Base-by-base conservation (phyloP, 2,113 vertebrate species). In the Colistium nudipinnis region DNA sequence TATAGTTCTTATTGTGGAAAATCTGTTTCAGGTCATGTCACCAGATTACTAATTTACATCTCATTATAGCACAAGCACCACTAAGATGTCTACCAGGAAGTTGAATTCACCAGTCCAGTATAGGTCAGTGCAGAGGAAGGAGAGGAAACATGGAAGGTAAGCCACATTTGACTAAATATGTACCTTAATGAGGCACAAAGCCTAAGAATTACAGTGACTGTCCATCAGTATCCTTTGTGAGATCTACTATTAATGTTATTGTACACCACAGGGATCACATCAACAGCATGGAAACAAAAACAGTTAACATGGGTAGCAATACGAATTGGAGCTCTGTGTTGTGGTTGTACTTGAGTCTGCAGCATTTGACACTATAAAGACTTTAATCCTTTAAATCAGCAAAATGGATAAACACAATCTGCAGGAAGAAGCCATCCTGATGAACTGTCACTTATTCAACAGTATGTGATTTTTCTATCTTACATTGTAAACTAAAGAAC, bases 401-500 rank as follows among this genome's bases (percentile, higher is more conserved):
- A 74, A 79, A 78, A 74, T 27, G 60, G 69, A 78, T 68, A 53
- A 82, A 80, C 75, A 80, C 65, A 80, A 59, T 78, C 51, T 76
- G 69, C 67, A 55, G 77, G 60, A 56, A 82, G 75, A 77, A 67
- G 65, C 70, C 82, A 78, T 73, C 82, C 82, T 27, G 61, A 78
- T 72, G 80, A 61, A 82, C 80, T 66, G 79, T 56, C 70, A 81
- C 67, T 73, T 78, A 76, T 47, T 80, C 39, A 76, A 86, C 85
- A 84, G 82, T 70, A 87, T 76, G 87, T 76, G 78, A 83, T 80
- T 74, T 86, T 71, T 88, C 77, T 88, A 88, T 88, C 74, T 88
- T 86, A 90, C 85, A 84, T 59, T 87, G 84, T 76, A 90, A 90
- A 89, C 88, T 81, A 90, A 90, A 84, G 84, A 81, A 91, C 87